Percentiles rank a stretch among this genome's conserved stretches.
Evolutionary conservation across 2,797 vertebrate species (phyloP).

Genomic region (Rhincodon typus): DNA sequence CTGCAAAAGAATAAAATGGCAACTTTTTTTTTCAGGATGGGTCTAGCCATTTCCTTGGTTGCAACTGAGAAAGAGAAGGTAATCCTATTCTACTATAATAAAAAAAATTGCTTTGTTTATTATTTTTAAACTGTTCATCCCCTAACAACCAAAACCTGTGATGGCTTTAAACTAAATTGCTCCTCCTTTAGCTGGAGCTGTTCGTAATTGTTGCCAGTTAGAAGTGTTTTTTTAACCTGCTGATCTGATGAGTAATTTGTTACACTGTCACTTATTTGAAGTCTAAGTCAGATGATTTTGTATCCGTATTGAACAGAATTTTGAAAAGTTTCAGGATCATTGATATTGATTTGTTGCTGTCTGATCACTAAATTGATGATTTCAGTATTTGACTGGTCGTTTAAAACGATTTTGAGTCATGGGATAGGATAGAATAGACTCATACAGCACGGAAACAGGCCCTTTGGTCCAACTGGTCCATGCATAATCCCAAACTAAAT

Average conservation of each 20-base stretch:
- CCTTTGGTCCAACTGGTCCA: too few species aligned
- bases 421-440: too few species aligned
- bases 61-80: constrained; percentile 98
- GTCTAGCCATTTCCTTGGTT: constrained; percentile 89
- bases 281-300: neutral
- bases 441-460: too few species aligned
- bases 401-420: neutral
- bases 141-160: neutral
- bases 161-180: neutral
- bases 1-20: neutral
- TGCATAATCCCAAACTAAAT: too few species aligned
- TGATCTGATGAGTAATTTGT: neutral
- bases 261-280: neutral
- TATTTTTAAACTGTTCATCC: neutral
- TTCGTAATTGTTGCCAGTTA: neutral
- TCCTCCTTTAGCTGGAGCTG: neutral
- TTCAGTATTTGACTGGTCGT: neutral
- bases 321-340: neutral
- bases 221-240: neutral
- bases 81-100: constrained; percentile 38
- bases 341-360: neutral
- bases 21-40: constrained; percentile 73
- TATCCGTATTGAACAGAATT: neutral
- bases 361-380: neutral
- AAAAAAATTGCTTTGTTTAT: neutral